Evolutionary conservation across 2,888 invertebrate species (phyloP).

Genomic region (Leucophora obtusa): DNA sequence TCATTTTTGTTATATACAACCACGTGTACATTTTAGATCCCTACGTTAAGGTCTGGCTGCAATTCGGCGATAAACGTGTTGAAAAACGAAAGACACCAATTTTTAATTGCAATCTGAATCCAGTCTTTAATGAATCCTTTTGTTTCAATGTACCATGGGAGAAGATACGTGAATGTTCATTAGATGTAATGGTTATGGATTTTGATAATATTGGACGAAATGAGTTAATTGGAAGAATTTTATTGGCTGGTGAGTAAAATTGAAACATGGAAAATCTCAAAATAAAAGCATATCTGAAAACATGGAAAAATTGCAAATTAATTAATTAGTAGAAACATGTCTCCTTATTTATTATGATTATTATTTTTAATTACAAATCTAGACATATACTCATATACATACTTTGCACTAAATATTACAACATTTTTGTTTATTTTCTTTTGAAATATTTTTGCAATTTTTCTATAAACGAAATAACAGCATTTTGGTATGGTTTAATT

Average conservation of each 20-base stretch:
- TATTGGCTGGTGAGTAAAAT: conserved; percentile 86
- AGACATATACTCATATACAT: too few relatives aligned
- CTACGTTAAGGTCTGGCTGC: conserved; percentile 98
- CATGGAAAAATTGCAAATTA: conserved; percentile 23
- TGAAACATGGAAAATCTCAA: conserved; percentile 9
- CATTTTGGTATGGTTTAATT: conserved; percentile 54
- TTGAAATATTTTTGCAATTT: conserved; percentile 31
- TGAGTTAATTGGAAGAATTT: conserved; percentile 94
- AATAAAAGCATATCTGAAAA: conserved; percentile 16
- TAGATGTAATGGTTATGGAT: conserved; percentile 97
- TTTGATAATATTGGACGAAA: conserved; percentile 97
- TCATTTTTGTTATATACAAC: conserved; percentile 9
- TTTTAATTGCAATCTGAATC: conserved; percentile 95
- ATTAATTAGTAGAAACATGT: too few relatives aligned
- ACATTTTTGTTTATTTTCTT: background rate
- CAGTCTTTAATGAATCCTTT: conserved; percentile 97
- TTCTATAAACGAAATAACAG: background rate
- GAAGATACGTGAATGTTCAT: conserved; percentile 95
- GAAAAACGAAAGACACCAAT: conserved; percentile 97
- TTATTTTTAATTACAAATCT: too few relatives aligned
- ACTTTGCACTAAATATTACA: background rate
- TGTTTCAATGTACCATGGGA: conserved; percentile 98
- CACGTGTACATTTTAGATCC: conserved; percentile 86
- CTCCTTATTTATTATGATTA: too few relatives aligned
- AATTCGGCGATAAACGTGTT: conserved; percentile 95